Evolutionary conservation across 2,888 invertebrate species (phyloP).

Genomic region (Ischnus inquisitorius): DNA sequence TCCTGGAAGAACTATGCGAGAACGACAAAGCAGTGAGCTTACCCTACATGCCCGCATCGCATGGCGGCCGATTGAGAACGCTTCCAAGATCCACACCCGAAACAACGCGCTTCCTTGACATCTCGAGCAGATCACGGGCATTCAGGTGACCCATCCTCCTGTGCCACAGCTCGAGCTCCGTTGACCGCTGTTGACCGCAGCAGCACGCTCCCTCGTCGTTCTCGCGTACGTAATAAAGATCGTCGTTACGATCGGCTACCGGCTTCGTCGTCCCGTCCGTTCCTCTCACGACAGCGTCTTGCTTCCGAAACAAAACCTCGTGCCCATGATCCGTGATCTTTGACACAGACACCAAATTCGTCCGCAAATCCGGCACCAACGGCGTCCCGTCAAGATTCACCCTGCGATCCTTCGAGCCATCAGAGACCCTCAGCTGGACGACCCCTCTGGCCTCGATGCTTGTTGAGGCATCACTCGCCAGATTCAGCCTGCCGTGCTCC

Average conservation of each 20-base stretch:
- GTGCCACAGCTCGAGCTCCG: slow-evolving; percentile 48
- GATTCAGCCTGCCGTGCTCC: slow-evolving; percentile 18
- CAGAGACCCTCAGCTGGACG: slow-evolving; percentile 3
- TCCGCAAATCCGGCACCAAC: slow-evolving; percentile 32
- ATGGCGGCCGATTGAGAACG: slow-evolving; percentile 7
- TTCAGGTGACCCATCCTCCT: slow-evolving; percentile 51
- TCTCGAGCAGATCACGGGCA: slow-evolving; percentile 17
- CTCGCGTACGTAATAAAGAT: slow-evolving; percentile 50
- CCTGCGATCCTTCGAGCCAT: slow-evolving; percentile 12
- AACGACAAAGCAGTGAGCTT: slow-evolving; percentile 34
- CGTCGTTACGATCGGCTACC: slow-evolving; percentile 50
- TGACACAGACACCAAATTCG: slow-evolving; percentile 49
- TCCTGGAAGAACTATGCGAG: slow-evolving; percentile 30
- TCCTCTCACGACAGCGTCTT: slow-evolving; percentile 39
- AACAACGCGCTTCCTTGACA: slow-evolving; percentile 18
- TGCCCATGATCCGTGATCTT: slow-evolving; percentile 45
- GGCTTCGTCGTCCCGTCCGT: slow-evolving; percentile 22
- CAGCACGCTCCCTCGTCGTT: not conserved
- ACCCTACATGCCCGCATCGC: slow-evolving; percentile 40
- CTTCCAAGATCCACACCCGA: slow-evolving; percentile 24
- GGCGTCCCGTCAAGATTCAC: slow-evolving; percentile 26
- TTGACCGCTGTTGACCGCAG: too few species aligned
- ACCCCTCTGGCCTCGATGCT: slow-evolving; percentile 23
- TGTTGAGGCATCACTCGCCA: slow-evolving; percentile 47
- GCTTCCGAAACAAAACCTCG: slow-evolving; percentile 38